A percentile compares a stretch with the other conserved stretches of the same genome.
Evolutionary conservation across 2,113 vertebrate genomes (phyloP).

Genomic region (Bungarus multicinctus): DNA sequence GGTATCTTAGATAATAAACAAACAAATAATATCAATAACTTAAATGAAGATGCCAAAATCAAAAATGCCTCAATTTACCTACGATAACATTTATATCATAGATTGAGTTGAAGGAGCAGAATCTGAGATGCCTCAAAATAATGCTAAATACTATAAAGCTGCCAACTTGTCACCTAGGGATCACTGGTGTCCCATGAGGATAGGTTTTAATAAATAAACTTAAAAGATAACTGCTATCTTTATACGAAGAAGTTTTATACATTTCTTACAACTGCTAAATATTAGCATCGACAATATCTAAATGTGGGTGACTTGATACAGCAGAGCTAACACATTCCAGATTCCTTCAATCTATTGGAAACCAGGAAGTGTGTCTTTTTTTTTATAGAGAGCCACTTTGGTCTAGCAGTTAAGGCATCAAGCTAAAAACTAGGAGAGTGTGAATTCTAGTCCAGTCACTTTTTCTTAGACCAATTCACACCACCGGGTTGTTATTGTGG

Average conservation of each 20-base stretch:
- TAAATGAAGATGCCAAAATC: neutral
- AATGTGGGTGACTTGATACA: neutral
- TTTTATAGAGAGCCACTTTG: too few species aligned
- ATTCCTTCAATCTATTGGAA: neutral
- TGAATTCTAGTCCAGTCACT: too few species aligned
- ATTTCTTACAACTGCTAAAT: neutral
- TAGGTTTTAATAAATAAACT: neutral
- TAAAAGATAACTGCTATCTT: neutral
- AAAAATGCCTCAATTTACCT: neutral
- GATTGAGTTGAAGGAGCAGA: neutral
- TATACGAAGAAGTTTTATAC: neutral
- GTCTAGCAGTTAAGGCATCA: too few species aligned
- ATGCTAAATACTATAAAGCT: conserved; percentile 6
- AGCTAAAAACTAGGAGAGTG: too few species aligned
- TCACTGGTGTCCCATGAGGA: neutral
- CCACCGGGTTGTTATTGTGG: too few species aligned
- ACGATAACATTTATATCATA: conserved; percentile 7
- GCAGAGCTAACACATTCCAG: neutral
- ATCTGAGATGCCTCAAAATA: conserved; percentile 24
- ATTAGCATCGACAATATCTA: neutral
- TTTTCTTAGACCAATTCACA: too few species aligned
- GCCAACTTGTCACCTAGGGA: neutral
- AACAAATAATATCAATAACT: neutral
- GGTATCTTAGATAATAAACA: neutral
- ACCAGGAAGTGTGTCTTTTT: neutral